Conservation (phyloP, 2,113 vertebrate species). For the Hippocampus mohnikei region DNA sequence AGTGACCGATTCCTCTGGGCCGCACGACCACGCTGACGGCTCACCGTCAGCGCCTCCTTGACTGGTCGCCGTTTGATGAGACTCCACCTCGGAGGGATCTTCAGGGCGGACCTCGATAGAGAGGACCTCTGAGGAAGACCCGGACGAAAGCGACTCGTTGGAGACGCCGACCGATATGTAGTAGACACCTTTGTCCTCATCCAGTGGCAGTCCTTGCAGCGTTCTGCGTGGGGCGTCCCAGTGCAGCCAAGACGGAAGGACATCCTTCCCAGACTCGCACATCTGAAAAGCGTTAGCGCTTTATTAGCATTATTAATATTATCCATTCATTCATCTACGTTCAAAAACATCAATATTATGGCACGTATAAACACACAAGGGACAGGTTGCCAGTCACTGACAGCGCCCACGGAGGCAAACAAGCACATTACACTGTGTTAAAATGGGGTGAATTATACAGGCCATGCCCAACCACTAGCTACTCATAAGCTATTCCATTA, state of each 20-base stretch:
- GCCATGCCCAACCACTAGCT: background rate
- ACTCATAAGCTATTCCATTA: background rate
- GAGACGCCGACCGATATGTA: slow-evolving; percentile 82
- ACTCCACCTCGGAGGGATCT: slow-evolving; percentile 81
- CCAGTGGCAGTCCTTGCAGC: slow-evolving; percentile 88
- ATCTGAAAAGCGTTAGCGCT: slow-evolving; percentile 68
- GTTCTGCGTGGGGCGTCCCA: slow-evolving; percentile 77
- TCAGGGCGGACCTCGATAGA: slow-evolving; percentile 92
- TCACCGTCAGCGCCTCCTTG: slow-evolving; percentile 54
- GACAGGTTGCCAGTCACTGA: no score
- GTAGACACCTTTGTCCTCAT: slow-evolving; percentile 89
- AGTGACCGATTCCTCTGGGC: slow-evolving; percentile 83
- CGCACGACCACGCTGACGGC: slow-evolving; percentile 72
- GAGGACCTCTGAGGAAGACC: slow-evolving; percentile 77
- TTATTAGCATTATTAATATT: background rate
- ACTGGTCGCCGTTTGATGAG: slow-evolving; percentile 60
- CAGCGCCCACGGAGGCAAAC: no score
- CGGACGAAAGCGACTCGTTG: slow-evolving; percentile 58
- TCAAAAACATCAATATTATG: background rate
- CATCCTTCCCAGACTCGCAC: slow-evolving; percentile 82
- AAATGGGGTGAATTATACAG: background rate
- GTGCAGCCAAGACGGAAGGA: slow-evolving; percentile 87
- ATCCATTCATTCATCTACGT: background rate
- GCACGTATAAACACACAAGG: background rate
- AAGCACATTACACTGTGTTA: no score